A percentile compares a stretch with the other conserved stretches of the same genome.
These are phyloP conservation scores for Sebastes melanostomus DNA, from an alignment of 2,797 vertebrate genomes.

Conservation along the genomic window DNA sequence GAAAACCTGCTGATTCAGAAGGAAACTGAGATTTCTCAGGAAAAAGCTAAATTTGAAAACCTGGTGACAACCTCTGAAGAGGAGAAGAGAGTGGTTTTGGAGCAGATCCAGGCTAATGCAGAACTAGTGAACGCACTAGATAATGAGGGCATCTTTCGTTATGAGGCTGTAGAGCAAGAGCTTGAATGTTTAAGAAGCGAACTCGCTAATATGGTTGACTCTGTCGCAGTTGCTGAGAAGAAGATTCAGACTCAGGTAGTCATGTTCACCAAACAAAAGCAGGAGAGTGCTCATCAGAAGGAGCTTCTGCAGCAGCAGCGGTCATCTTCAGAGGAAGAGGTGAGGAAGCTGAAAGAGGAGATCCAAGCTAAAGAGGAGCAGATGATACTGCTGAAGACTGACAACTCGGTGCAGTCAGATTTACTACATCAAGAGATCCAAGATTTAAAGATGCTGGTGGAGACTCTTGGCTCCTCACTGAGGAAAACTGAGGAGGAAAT, in stretches of 20 bases:
- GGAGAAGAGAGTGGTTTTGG: constrained; percentile 44
- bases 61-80: constrained; percentile 47
- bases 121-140: constrained; percentile 29
- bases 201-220: background rate
- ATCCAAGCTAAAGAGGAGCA: constrained; percentile 52
- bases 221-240: constrained; percentile 47
- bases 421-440: constrained; percentile 74
- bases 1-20: constrained; percentile 52
- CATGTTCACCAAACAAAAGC: constrained; percentile 30
- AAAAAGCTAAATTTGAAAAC: constrained; percentile 32
- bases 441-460: constrained; percentile 59
- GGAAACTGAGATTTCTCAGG: constrained; percentile 51
- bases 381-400: constrained; percentile 37
- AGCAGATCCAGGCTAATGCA: constrained; percentile 50
- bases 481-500: constrained; percentile 29
- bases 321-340: constrained; percentile 18
- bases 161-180: constrained; percentile 44
- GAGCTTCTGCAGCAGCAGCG: constrained; percentile 49
- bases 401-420: constrained; percentile 8
- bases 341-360: constrained; percentile 40
- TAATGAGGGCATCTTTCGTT: constrained; percentile 21
- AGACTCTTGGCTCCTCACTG: constrained; percentile 29
- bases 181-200: constrained; percentile 34
- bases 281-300: constrained; percentile 33
- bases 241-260: constrained; percentile 12